Base-by-base conservation (phyloP, 1,140 invertebrate species). In the Brachystomella parvula region DNA sequence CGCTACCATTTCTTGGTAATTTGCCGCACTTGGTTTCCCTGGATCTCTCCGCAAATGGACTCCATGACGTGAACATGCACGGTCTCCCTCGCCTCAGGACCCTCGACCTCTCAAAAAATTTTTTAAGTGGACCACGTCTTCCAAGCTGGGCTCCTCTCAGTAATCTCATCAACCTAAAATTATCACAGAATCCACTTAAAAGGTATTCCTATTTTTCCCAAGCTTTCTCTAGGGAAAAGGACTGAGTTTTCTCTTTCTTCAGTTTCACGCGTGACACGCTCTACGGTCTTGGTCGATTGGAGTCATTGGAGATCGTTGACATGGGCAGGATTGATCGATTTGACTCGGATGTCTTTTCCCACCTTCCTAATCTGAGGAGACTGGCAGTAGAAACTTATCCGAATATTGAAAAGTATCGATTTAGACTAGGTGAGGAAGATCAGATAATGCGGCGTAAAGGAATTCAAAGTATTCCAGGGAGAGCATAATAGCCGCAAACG, bases 141-240 rank as follows among this genome's bases (percentile, higher is more conserved):
- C 70, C 70, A 0, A 64, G 12, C 49, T 73, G 72, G 72, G 67
- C 69, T 17, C 72, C 69, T 29, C 77, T 90, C 32, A 82, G 82
- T 0, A 87, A 87, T 76, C 78, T 90, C 63, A 83, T 87, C 44
- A 82, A 82, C 62, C 81, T 93, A 53, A 89, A 91, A 77, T 76
- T 93, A 56, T 88, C 89, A 9, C 80, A 83, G 65, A 90, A 90
- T 78, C 81, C 82, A 62, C 84, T 91, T 57, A 82, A 71, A 47
- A 69, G 67, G 72, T 73, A n/a, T 62, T 12, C 30, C 21, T 9
- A 39, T 39, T 39, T 39, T 39, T 9, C 35, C 19, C 35, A 39
- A 9, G 19, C 35, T 39, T 44, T 44, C 39, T 44, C n/a, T 12
- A n/a, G 39, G 39, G 39, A n/a, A n/a, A n/a, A n/a, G n/a, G n/a